Conservation (phyloP, 2,797 vertebrate genomes). For the Coendou prehensilis region DNA sequence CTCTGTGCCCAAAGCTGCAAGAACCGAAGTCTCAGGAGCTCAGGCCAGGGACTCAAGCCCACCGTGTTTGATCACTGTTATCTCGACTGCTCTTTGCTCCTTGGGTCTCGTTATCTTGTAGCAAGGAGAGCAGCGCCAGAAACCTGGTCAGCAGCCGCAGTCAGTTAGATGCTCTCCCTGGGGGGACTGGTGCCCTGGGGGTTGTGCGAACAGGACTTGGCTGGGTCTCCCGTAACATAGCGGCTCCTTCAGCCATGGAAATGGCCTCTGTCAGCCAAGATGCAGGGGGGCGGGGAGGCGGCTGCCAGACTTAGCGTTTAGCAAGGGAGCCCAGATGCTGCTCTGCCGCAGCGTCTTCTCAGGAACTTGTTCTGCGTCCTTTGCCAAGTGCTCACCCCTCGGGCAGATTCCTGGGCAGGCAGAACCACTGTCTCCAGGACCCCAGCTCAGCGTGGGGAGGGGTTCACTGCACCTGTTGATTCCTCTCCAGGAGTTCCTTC, state of each 20-base stretch:
- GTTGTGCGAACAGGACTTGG: too few relatives aligned
- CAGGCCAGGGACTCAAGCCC: neutral
- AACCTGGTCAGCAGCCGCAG: neutral
- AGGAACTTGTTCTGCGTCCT: neutral
- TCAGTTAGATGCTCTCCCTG: neutral
- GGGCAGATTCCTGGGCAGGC: neutral
- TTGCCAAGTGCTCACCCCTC: neutral
- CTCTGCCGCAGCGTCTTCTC: neutral
- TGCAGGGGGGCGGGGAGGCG: neutral
- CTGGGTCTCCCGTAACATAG: neutral
- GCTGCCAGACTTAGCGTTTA: slow-evolving; percentile 18
- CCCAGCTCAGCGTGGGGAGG: neutral
- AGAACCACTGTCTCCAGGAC: neutral
- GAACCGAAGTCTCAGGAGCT: neutral
- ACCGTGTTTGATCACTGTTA: neutral
- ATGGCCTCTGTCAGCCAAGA: neutral
- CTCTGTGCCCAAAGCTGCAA: neutral
- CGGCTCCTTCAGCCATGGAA: slow-evolving; percentile 10
- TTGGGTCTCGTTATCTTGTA: slow-evolving; percentile 6
- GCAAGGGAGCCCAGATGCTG: neutral
- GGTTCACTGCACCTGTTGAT: neutral
- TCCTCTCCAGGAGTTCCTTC: slow-evolving; percentile 8
- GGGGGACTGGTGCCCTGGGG: neutral
- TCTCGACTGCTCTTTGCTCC: neutral
- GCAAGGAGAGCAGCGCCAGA: neutral